Conservation (phyloP, 23 tunicate genomes). For the Styela plicata region DNA sequence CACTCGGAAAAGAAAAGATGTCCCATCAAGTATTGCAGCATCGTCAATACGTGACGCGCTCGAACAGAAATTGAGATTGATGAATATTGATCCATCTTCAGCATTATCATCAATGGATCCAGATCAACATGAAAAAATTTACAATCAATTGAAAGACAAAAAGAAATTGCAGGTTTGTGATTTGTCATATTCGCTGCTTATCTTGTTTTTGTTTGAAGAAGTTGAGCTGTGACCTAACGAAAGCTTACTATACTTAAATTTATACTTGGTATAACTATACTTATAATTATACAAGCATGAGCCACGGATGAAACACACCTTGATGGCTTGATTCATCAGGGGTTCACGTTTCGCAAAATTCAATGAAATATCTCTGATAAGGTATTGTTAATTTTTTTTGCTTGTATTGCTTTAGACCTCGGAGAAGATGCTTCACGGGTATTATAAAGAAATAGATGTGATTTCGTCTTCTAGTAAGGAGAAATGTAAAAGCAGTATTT, state of each 20-base stretch:
- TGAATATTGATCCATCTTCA: slow-evolving; percentile 60
- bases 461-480: slow-evolving; percentile 11
- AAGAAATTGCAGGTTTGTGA: slow-evolving; percentile 51
- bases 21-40: slow-evolving; percentile 10
- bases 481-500: background rate
- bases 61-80: slow-evolving; percentile 39
- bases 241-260: no score
- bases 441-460: slow-evolving; percentile 46
- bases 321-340: no score
- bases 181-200: no score
- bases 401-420: no score
- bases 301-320: no score
- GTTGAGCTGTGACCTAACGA: no score
- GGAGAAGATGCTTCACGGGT: slow-evolving; percentile 65
- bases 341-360: no score
- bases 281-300: no score
- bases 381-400: no score
- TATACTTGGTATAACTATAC: no score
- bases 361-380: no score
- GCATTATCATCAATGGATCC: slow-evolving; percentile 35
- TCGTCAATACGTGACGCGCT: slow-evolving; percentile 41
- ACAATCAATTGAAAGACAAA: slow-evolving; percentile 41
- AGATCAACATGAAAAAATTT: slow-evolving; percentile 43
- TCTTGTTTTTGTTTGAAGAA: no score
- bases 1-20: slow-evolving; percentile 44